Evolutionary conservation across 2,888 invertebrate species (phyloP), one percentile per base, ranked within the genome.

Genomic region (Melanophora roralis): DNA sequence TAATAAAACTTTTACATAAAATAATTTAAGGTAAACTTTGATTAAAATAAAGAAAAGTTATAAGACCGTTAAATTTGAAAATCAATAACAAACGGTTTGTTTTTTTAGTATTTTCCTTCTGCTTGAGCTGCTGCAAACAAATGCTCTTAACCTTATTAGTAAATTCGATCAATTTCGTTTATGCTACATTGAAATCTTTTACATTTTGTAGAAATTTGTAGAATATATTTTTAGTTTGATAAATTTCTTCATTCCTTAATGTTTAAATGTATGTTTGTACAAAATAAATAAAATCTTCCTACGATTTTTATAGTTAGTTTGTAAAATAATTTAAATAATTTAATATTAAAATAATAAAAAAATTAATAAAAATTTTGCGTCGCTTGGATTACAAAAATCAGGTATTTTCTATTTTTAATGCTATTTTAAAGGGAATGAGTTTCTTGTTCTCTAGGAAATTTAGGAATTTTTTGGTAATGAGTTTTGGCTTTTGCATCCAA

Each of bases 51-150:
- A 2, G 14, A 6, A n/a, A 38, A 51, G 36, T 64, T 38, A 47
- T 23, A 57, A 27, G 55, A 53, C 32, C 34, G 43, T 43, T 65
- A 40, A 57, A 57, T 68, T 57, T 36, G 32, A 45, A 55, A 68
- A 68, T 68, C 68, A 68, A 68, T 68, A 68, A 21, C 14, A 45
- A 68, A 57, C 34, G 19, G 12, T 45, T 14, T 8, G 45, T 21
- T 32, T 27, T 59, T 43, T 12, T 45, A 32, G 12, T 45, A 9
- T 45, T 45, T 34, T 4, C 27, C 64, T 64, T 64, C 64, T 64
- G 38, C 64, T 14, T 51, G 49, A 64, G 36, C 49, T 23, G 5
- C 23, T 51, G 64, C 49, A 14, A 64, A 51, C 36, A 47, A 23
- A 19, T 14, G 6, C 27, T 27, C 11, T 45, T 19, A 16, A 7